Percentiles rank a stretch among this genome's conserved stretches.
Conservation (phyloP, 2,797 vertebrate genomes). For the Pipistrellus pipistrellus region DNA sequence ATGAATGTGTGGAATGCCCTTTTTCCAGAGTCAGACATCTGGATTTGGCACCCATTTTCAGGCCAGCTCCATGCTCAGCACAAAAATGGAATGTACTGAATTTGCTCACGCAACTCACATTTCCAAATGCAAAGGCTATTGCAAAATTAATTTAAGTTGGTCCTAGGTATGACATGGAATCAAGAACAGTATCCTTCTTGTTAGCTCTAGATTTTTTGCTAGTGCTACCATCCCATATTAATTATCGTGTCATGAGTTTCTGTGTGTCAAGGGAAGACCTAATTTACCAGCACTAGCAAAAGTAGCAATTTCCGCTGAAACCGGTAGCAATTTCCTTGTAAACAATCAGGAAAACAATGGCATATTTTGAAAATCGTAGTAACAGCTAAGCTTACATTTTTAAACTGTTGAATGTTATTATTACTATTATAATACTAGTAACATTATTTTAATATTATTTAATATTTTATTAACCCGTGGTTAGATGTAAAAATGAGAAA, state of each 20-base stretch:
- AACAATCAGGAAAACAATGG: not conserved
- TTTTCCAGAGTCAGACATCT: constrained; percentile 77
- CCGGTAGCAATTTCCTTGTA: not conserved
- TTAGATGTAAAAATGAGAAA: constrained; percentile 8
- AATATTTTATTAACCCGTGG: not conserved
- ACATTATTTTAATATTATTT: not conserved
- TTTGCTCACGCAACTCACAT: constrained; percentile 70
- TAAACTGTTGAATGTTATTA: not conserved
- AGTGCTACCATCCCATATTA: not conserved
- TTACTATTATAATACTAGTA: not conserved
- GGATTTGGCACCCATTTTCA: constrained; percentile 73
- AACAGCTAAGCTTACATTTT: not conserved
- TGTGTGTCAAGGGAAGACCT: not conserved
- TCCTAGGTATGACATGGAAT: constrained; percentile 59
- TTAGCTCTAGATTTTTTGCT: not conserved
- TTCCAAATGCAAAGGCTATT: constrained; percentile 59
- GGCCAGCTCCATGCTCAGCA: constrained; percentile 55
- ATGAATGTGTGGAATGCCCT: constrained; percentile 77
- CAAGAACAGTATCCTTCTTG: not conserved
- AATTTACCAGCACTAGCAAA: not conserved
- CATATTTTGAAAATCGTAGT: not conserved
- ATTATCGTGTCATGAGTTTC: not conserved
- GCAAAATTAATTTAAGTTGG: constrained; percentile 51
- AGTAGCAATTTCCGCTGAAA: not conserved
- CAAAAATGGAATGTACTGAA: constrained; percentile 69